A percentile compares a stretch with the other conserved stretches of the same genome.
These are phyloP conservation scores for Drosophila kuntzei DNA, from an alignment of 2,888 invertebrate genomes.

Conservation along the genomic window DNA sequence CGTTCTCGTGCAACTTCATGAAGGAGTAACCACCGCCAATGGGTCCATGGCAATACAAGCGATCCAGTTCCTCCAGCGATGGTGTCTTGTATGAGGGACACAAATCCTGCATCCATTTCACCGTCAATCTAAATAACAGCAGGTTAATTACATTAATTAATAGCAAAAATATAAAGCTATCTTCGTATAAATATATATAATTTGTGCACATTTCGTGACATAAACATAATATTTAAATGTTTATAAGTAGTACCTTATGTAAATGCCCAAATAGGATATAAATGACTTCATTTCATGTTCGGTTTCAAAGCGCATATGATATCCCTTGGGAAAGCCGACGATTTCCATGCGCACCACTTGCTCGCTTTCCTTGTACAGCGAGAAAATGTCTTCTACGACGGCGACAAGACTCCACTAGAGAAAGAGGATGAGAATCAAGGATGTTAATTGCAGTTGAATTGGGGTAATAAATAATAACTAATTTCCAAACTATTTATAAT, in stretches of 20 bases:
- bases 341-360: constrained; percentile 90
- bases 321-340: constrained; percentile 86
- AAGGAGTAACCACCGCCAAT: constrained; percentile 95
- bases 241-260: constrained; percentile 88
- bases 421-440: not conserved
- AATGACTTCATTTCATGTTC: constrained; percentile 89
- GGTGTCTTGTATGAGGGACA: constrained; percentile 94
- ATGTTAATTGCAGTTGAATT: not conserved
- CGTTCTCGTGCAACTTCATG: constrained; percentile 92
- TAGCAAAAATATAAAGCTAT: no score
- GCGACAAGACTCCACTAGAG: constrained; percentile 91
- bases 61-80: constrained; percentile 90
- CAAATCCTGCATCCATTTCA: constrained; percentile 96
- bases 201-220: no score
- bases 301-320: constrained; percentile 81
- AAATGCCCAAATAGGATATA: constrained; percentile 93
- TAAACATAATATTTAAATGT: not conserved
- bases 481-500: no score
- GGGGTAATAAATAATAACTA: no score
- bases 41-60: constrained; percentile 94
- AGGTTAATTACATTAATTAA: no score
- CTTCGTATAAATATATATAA: no score
- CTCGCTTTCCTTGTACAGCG: constrained; percentile 90
- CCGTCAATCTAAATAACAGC: constrained; percentile 88
- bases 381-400: constrained; percentile 93